phyloP scores from a whole-genome alignment of 35 echinoderm and acorn worm genomes.

The Anneissia japonica region DNA sequence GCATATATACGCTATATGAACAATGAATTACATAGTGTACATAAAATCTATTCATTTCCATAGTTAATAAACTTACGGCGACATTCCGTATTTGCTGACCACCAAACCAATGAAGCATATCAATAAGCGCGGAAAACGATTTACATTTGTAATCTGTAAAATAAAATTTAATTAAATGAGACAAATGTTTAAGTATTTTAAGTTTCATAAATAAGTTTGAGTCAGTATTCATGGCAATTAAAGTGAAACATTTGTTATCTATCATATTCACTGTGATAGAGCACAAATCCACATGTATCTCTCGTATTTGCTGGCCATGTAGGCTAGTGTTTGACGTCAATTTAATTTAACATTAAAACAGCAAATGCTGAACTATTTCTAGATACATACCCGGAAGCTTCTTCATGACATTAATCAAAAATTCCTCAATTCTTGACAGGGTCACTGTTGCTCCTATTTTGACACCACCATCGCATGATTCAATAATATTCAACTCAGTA shows the following conservation, averaged over 20 bases:
- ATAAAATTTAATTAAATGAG: slow-evolving; percentile 16
- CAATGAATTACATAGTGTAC: too few relatives aligned
- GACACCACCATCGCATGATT: slow-evolving; percentile 35
- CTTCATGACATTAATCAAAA: slow-evolving; percentile 47
- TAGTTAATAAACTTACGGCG: slow-evolving; percentile 58
- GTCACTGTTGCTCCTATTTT: slow-evolving; percentile 60
- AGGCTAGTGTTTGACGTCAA: too few relatives aligned
- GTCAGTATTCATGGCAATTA: not conserved
- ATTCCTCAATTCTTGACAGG: slow-evolving; percentile 50
- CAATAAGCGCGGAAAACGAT: slow-evolving; percentile 66
- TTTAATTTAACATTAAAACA: too few relatives aligned
- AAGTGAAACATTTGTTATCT: too few relatives aligned
- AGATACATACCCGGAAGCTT: slow-evolving; percentile 41
- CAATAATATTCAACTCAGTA: slow-evolving; percentile 46
- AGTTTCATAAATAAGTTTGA: not conserved
- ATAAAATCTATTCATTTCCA: too few relatives aligned
- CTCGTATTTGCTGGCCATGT: too few relatives aligned
- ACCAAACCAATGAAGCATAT: slow-evolving; percentile 86
- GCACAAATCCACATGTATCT: too few relatives aligned
- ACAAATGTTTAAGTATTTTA: not conserved
- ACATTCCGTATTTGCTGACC: slow-evolving; percentile 92
- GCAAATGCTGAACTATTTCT: too few relatives aligned
- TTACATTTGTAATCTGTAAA: slow-evolving; percentile 44
- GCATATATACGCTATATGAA: too few relatives aligned
- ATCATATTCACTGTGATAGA: too few relatives aligned